These are phyloP conservation scores for Prolemur simus DNA, from an alignment of 2,113 vertebrate genomes.

Conservation along the genomic window DNA sequence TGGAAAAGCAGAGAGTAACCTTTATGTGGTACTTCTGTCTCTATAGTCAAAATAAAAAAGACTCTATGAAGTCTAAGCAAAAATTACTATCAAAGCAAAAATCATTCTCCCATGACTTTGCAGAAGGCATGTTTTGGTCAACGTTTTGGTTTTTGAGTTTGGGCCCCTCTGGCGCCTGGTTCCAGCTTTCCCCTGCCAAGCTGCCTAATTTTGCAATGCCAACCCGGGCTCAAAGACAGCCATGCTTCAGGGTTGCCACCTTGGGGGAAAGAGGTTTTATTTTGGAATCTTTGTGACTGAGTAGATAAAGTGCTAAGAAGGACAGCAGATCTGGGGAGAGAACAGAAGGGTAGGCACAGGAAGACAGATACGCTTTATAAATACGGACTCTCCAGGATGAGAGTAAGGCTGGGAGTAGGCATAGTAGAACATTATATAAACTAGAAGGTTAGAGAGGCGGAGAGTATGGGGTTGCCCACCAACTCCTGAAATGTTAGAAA, in stretches of 20 bases:
- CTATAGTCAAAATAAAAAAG: not conserved
- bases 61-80: not conserved
- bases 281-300: not conserved
- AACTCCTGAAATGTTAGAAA: not conserved
- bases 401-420: not conserved
- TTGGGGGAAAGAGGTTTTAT: not conserved
- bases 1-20: conserved; percentile 69
- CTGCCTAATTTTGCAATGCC: not conserved
- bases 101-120: not conserved
- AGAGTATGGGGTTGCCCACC: not conserved
- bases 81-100: not conserved
- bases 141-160: not conserved
- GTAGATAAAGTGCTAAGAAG: not conserved
- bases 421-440: not conserved
- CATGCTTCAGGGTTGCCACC: not conserved
- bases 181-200: not conserved
- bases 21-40: conserved; percentile 57
- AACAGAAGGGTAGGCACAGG: not conserved
- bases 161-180: not conserved
- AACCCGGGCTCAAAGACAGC: not conserved
- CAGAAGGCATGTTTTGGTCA: not conserved
- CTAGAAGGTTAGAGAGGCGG: not conserved
- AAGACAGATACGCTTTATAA: not conserved
- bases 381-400: not conserved
- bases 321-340: not conserved